Base-by-base conservation (phyloP, 2,888 invertebrate species). In the Myopa tessellatipennis region DNA sequence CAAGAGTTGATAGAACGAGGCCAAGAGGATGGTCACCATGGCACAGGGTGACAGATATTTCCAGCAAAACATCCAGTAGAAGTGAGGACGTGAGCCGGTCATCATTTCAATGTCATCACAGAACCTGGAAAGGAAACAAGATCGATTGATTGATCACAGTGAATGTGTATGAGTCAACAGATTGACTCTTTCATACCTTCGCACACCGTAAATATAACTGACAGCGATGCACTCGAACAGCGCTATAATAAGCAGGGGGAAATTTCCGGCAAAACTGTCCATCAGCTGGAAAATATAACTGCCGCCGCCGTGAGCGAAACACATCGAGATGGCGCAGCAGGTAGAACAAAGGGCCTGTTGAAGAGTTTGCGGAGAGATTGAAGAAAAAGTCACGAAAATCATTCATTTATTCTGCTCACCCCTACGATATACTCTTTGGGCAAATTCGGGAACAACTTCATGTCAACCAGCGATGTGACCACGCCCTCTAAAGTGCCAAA, bases 401-500 rank as follows among this genome's bases (percentile, higher is more conserved):
- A 38, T 58, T 12, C 18, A 52, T 52, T 70, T 70, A n/a, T 14
- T 26, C n/a, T 26, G 18, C 84, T 80, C 83, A 91, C 91, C 85
- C 96, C 96, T 4, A 96, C 96, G 12, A 97, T 91, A 81, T 94
- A 93, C 89, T 97, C 97, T 90, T 97, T 98, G 78, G 96, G 92
- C 77, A 98, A 90, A 87, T 96, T 96, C 0, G 97, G 97, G 86
- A 98, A 96, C 16, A 98, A 90, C 86, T 98, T 97, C 94, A 98
- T 95, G 86, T 98, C 98, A 65, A 97, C 96, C 79, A 98, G 93
- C 2, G 98, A 98, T 0, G 98, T 98, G 75, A 98, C 96, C 18
- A 98, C 97, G 5, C 98, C 98, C 88, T 98, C 98, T 34, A 98
- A 90, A 0, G 98, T 98, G 0, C 98, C 98, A 86, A 98, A 98